Evolutionary conservation across 2,797 vertebrate species (phyloP).

Genomic region (Cryptoprocta ferox): DNA sequence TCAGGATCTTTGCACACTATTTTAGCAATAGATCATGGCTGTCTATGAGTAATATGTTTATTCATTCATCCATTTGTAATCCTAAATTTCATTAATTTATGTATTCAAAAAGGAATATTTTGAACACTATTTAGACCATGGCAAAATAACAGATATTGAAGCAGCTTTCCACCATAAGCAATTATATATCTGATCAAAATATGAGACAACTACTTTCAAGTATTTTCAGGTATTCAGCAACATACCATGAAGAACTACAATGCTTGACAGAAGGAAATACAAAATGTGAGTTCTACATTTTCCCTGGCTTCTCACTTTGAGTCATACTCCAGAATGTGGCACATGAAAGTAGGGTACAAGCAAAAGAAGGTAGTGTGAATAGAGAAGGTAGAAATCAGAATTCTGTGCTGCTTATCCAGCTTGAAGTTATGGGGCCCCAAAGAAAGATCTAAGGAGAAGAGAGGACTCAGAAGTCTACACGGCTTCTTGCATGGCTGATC

Average conservation of each 20-base stretch:
- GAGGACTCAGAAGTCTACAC: neutral
- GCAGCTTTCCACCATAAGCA: neutral
- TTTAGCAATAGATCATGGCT: neutral
- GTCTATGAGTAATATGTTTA: neutral
- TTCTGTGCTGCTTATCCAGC: neutral
- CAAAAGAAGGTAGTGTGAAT: neutral
- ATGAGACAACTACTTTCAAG: neutral
- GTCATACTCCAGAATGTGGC: neutral
- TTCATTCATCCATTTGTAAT: neutral
- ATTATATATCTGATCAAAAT: neutral
- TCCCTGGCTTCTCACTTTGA: fast-evolving
- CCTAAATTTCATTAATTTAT: neutral
- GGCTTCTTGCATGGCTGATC: neutral
- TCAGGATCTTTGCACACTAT: neutral
- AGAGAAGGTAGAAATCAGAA: neutral
- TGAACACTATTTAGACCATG: neutral
- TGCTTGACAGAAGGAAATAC: neutral
- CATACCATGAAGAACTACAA: neutral
- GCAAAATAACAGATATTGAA: neutral
- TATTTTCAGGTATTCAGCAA: neutral
- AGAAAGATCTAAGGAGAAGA: neutral
- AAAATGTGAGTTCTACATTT: neutral
- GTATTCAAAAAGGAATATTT: neutral
- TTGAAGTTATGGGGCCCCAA: neutral
- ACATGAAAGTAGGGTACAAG: neutral